Evolutionary conservation across 2,888 invertebrate genomes (phyloP), one percentile per base, ranked within the genome.

Genomic region (Hybos culiciformis): DNA sequence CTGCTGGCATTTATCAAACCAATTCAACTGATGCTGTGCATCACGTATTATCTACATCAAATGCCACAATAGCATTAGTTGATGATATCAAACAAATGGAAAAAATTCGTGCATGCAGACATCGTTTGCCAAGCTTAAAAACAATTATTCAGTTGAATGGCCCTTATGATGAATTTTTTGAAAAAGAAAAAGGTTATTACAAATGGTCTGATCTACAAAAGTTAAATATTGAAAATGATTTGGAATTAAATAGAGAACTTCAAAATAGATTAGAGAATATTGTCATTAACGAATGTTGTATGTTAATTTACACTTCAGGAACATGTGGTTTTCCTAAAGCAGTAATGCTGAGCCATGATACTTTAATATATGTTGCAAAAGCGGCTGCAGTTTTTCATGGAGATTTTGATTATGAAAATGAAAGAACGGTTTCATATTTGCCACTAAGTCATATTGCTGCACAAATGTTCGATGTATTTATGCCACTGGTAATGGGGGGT

Each of bases 321-420:
- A 91, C 90, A 0, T 78, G 85, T 42, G 88, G 88, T 12, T 74
- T 80, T 51, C 90, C 92, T 8, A 93, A 93, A 63, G 92, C 83
- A 3, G 92, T 87, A 18, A 93, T 93, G 93, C 60, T 93, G 48
- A 82, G 80, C 40, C 93, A 93, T 60, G 93, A 93, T 67, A 88
- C 83, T 62, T 61, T 92, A 14, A 72, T 80, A 2, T 80, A 75
- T 69, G 74, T 80, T 54, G 72, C 79, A 1, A 63, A 67, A 46
- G 55, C 68, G 0, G 66, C 80, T 24, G 56, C 66, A 2, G 66
- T 70, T 29, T 60, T 70, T n/a, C 60, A 75, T 21, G 48, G 58
- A 6, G 66, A 73, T 36, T 51, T 79, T 11, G 60, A 63, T 40
- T 64, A 69, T 0, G 73, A 70, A 0, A 58, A 68, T 1, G 83